phyloP scores from a whole-genome alignment of 30 jellyfish, hydroid and myxozoan species.

The Aurelia coerulea region DNA sequence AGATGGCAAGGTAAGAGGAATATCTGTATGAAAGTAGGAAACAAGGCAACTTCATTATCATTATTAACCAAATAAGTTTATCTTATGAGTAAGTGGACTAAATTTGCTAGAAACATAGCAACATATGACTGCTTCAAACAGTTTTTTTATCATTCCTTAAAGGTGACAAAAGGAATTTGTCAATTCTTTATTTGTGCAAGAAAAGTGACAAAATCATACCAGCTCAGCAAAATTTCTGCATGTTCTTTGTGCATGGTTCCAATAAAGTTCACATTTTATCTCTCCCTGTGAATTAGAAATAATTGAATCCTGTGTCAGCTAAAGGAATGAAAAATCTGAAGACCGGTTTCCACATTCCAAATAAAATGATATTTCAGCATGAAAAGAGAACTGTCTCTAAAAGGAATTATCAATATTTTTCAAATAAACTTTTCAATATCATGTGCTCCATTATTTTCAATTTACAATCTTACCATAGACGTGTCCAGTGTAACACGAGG shows the following conservation, averaged over 20 bases:
- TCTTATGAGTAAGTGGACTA: too few species aligned
- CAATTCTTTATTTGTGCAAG: too few species aligned
- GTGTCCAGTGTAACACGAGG: constrained; percentile 67
- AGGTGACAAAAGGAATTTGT: too few species aligned
- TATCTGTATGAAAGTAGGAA: too few species aligned
- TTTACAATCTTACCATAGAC: constrained; percentile 65
- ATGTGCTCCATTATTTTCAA: too few species aligned
- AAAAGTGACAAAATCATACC: constrained; percentile 33
- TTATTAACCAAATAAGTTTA: too few species aligned
- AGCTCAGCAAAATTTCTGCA: constrained; percentile 93
- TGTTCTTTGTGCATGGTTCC: constrained; percentile 97
- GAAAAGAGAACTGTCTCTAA: neutral
- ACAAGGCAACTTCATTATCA: too few species aligned
- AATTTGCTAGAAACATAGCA: too few species aligned
- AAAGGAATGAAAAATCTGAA: neutral
- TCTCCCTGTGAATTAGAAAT: constrained; percentile 80
- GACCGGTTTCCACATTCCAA: neutral
- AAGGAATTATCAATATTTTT: neutral
- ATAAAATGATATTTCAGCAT: neutral
- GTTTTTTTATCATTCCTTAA: too few species aligned
- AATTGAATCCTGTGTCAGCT: neutral
- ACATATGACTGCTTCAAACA: neutral
- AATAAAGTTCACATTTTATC: constrained; percentile 83
- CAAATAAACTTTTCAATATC: too few species aligned
- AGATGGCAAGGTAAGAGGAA: too few species aligned